Conservation (phyloP, 64 coral and sea anemone species). For the Stichodactyla mertensii region DNA sequence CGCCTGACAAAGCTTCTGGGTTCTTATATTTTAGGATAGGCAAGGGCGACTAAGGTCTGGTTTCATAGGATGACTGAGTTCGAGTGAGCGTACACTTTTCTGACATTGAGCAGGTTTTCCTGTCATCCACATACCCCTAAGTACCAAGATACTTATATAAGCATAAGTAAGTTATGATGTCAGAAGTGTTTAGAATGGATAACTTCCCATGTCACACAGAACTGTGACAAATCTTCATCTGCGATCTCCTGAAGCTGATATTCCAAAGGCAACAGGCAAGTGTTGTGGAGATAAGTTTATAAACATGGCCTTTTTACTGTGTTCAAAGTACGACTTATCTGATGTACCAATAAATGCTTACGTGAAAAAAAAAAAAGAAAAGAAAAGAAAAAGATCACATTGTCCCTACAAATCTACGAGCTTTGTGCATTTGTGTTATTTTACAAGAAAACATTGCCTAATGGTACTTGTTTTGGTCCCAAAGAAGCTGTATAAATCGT, state of each 20-base stretch:
- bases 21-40: background rate
- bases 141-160: conserved; percentile 22
- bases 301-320: conserved; percentile 6
- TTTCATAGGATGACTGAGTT: background rate
- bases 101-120: conserved; percentile 40
- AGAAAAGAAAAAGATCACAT: background rate
- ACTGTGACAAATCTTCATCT: conserved; percentile 23
- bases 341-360: background rate
- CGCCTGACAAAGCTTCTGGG: background rate
- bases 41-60: background rate
- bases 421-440: background rate
- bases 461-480: background rate
- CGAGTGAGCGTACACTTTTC: conserved; percentile 1
- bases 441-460: background rate
- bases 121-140: conserved; percentile 18
- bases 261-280: conserved; percentile 4
- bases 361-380: too few species aligned
- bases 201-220: conserved; percentile 9
- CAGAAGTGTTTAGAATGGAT: conserved; percentile 24
- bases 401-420: background rate
- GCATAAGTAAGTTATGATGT: conserved; percentile 24
- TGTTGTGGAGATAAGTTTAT: conserved; percentile 8
- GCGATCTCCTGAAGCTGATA: conserved; percentile 6
- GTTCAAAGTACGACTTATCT: background rate
- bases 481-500: conserved; percentile 7